phyloP scores from a whole-genome alignment of 92 coral and sea anemone genomes.

The Galaxea fascicularis region DNA sequence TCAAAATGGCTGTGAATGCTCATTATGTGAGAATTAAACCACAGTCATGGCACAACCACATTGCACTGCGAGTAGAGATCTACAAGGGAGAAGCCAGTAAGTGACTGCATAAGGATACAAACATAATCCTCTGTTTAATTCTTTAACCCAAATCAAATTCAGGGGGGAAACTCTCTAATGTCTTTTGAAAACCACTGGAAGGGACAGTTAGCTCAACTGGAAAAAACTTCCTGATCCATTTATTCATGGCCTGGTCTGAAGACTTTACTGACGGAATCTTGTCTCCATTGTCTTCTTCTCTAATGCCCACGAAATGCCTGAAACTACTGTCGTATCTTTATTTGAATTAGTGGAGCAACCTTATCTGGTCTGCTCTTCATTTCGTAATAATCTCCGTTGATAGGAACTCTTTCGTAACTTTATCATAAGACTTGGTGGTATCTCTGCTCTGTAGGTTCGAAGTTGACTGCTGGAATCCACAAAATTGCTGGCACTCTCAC shows the following conservation, averaged over 20 bases:
- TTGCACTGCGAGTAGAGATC: conserved; percentile 78
- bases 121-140: neutral
- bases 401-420: neutral
- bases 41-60: conserved; percentile 82
- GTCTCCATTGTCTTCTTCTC: too few species aligned
- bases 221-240: too few species aligned
- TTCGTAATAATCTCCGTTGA: neutral
- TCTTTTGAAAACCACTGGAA: too few species aligned
- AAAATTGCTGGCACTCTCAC: conserved; percentile 54
- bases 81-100: conserved; percentile 71
- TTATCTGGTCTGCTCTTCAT: neutral
- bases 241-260: too few species aligned
- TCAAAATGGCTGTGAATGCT: conserved; percentile 69
- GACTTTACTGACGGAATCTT: too few species aligned
- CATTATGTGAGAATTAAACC: conserved; percentile 77
- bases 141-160: too few species aligned
- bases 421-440: neutral
- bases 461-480: conserved; percentile 49
- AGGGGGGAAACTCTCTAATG: too few species aligned
- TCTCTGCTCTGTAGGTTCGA: conserved; percentile 46
- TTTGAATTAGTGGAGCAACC: too few species aligned
- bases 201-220: too few species aligned
- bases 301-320: too few species aligned
- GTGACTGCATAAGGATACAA: neutral
- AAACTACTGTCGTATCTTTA: too few species aligned